Percentiles rank a stretch among this genome's conserved stretches.
Evolutionary conservation across 23 tunicate genomes (phyloP).

Genomic region (Trididemnum clinides): DNA sequence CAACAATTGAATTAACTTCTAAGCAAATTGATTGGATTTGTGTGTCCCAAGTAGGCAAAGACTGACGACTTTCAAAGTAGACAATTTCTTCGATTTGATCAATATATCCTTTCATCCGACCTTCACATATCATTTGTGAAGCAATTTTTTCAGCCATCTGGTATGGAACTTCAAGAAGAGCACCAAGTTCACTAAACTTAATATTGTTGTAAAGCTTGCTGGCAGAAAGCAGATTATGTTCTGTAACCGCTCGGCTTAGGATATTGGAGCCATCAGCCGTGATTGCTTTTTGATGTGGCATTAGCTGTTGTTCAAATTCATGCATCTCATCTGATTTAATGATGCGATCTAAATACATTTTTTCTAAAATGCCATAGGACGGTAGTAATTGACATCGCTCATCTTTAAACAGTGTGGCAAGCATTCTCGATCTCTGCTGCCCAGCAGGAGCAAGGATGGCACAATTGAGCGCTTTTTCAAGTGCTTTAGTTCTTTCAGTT

Average conservation of each 20-base stretch:
- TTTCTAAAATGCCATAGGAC: slow-evolving; percentile 79
- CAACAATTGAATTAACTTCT: slow-evolving; percentile 83
- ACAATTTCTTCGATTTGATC: slow-evolving; percentile 91
- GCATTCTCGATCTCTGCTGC: slow-evolving; percentile 85
- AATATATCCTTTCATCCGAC: slow-evolving; percentile 88
- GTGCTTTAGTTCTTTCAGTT: slow-evolving; percentile 77
- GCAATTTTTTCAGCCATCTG: slow-evolving; percentile 91
- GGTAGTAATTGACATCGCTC: slow-evolving; percentile 88
- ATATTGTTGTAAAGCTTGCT: slow-evolving; percentile 93
- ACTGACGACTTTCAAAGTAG: slow-evolving; percentile 81
- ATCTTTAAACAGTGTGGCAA: slow-evolving; percentile 85
- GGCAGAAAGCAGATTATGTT: slow-evolving; percentile 88
- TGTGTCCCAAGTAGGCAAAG: slow-evolving; percentile 88
- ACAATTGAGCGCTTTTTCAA: slow-evolving; percentile 94
- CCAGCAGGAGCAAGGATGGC: slow-evolving; percentile 96
- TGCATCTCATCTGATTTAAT: slow-evolving; percentile 76
- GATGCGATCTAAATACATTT: slow-evolving; percentile 92
- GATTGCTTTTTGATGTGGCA: slow-evolving; percentile 93
- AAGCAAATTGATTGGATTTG: slow-evolving; percentile 82
- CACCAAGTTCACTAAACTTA: slow-evolving; percentile 74
- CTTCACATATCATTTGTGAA: slow-evolving; percentile 92
- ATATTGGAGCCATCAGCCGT: slow-evolving; percentile 87
- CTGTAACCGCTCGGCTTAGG: slow-evolving; percentile 79
- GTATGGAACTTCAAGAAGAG: slow-evolving; percentile 73
- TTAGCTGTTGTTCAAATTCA: slow-evolving; percentile 76